Conservation (phyloP, 2,888 invertebrate species). For the Polyploca ridens region DNA sequence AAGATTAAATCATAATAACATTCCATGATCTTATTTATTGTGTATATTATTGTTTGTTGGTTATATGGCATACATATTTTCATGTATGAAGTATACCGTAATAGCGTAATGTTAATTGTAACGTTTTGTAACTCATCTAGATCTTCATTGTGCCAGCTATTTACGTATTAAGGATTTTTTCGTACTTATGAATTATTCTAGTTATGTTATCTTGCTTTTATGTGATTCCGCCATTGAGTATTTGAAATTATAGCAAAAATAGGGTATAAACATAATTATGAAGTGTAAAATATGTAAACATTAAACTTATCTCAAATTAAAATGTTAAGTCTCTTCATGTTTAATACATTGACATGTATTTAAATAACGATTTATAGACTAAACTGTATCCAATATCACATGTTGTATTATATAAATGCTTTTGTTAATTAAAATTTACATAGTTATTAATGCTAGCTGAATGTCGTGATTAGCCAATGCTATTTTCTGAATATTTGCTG, state of each 20-base stretch:
- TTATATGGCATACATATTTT: conserved; percentile 79
- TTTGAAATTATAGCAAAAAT: conserved; percentile 81
- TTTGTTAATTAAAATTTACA: conserved; percentile 70
- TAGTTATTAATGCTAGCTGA: conserved; percentile 80
- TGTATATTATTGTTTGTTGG: conserved; percentile 81
- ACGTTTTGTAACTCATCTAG: conserved; percentile 76
- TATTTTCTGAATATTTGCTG: conserved; percentile 81
- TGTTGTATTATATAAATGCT: conserved; percentile 73
- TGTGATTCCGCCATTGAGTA: conserved; percentile 72
- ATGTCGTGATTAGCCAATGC: conserved; percentile 82
- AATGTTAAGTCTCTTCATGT: conserved; percentile 33
- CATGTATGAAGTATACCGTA: conserved; percentile 72
- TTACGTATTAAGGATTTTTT: conserved; percentile 77
- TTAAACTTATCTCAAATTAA: conserved; percentile 53
- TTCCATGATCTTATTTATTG: conserved; percentile 84
- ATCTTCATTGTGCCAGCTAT: conserved; percentile 84
- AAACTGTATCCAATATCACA: conserved; percentile 66
- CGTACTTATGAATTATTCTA: conserved; percentile 79
- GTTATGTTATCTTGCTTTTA: conserved; percentile 70
- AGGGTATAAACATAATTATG: conserved; percentile 60
- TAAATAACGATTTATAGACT: conserved; percentile 51
- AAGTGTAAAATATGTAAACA: conserved; percentile 78
- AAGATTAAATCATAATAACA: conserved; percentile 76
- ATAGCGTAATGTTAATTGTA: conserved; percentile 70
- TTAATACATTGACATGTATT: conserved; percentile 48